These are phyloP conservation scores for Zaprionus gabonicus DNA, from an alignment of 1,140 invertebrate species.

Conservation along the genomic window DNA sequence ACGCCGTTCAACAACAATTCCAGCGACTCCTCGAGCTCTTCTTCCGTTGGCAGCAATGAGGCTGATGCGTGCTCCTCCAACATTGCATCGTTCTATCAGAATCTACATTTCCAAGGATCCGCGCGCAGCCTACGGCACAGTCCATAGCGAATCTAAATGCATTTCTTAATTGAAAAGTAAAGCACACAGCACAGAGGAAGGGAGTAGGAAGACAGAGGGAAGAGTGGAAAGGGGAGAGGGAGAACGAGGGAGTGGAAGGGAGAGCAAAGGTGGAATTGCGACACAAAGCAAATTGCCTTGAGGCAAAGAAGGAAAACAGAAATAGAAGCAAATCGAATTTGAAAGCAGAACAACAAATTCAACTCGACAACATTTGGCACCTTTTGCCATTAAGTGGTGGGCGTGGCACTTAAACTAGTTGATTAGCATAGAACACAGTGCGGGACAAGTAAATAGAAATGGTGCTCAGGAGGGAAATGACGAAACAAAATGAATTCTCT, in stretches of 20 bases:
- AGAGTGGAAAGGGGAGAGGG: not conserved
- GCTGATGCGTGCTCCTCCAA: not conserved
- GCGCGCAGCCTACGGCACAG: constrained; percentile 11
- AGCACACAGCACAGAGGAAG: not conserved
- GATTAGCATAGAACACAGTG: not conserved
- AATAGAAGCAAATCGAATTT: constrained; percentile 1
- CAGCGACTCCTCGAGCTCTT: not conserved
- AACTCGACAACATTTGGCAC: not conserved
- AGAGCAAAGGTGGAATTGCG: too few relatives aligned
- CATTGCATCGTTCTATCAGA: not conserved
- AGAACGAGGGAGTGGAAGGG: too few relatives aligned
- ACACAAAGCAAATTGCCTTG: constrained; percentile 23
- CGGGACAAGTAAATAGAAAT: constrained; percentile 3
- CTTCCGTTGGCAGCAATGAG: not conserved
- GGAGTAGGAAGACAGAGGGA: not conserved
- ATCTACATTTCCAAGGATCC: not conserved
- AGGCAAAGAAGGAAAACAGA: not conserved
- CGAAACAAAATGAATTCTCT: too few relatives aligned
- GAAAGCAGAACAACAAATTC: constrained; percentile 3
- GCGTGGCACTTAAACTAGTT: constrained; percentile 1
- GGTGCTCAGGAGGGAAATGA: too few relatives aligned
- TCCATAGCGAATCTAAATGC: constrained; percentile 11
- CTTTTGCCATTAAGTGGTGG: not conserved
- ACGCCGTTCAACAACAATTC: not conserved
- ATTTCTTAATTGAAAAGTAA: constrained; percentile 45